A percentile compares a stretch with the other conserved stretches of the same genome.
Conservation (phyloP, 2,888 invertebrate species). For the Tachina fera region DNA sequence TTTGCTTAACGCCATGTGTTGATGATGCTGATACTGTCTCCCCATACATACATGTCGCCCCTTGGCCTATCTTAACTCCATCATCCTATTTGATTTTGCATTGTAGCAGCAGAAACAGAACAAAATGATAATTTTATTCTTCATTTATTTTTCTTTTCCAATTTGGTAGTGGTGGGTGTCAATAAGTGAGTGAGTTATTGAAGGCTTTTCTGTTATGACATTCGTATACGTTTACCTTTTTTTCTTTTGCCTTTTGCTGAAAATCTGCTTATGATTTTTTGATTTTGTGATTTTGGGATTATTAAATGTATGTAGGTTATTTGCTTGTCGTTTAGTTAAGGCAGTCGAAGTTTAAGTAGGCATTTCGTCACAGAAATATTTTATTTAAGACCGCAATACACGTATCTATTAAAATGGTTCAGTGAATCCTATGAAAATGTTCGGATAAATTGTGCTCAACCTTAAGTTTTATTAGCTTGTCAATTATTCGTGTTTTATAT, state of each 20-base stretch:
- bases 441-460: too few species aligned
- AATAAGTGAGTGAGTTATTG: slow-evolving; percentile 54
- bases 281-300: slow-evolving; percentile 42
- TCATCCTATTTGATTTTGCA: not conserved
- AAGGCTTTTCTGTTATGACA: slow-evolving; percentile 57
- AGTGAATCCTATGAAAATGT: not conserved
- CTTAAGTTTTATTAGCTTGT: too few species aligned
- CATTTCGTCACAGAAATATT: slow-evolving; percentile 1
- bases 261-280: slow-evolving; percentile 50
- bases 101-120: not conserved
- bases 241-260: slow-evolving; percentile 15
- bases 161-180: slow-evolving; percentile 60
- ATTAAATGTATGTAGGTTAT: slow-evolving; percentile 51
- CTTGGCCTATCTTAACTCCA: slow-evolving; percentile 4
- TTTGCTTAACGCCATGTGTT: slow-evolving; percentile 62
- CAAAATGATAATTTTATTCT: slow-evolving; percentile 49
- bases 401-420: slow-evolving; percentile 35
- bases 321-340: slow-evolving; percentile 26
- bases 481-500: too few species aligned
- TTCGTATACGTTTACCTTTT: slow-evolving; percentile 20
- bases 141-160: not conserved
- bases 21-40: slow-evolving; percentile 43
- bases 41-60: slow-evolving; percentile 6
- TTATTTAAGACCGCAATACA: slow-evolving; percentile 43
- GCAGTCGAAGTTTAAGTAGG: not conserved